phyloP scores from a whole-genome alignment of 2,888 invertebrate species.

The Eupithecia exiguata region DNA sequence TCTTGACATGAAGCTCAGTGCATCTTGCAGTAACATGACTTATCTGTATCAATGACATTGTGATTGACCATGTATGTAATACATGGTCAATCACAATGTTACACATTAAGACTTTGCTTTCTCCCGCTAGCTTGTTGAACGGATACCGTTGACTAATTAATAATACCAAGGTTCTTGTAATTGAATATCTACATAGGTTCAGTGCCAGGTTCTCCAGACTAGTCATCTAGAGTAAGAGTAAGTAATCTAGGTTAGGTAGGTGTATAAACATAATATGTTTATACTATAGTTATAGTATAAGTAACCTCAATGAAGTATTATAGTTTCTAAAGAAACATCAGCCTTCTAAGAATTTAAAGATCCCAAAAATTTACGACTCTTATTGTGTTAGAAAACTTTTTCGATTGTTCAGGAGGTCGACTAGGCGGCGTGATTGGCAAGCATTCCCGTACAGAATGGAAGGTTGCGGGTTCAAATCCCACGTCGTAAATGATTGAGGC shows the following conservation, averaged over 20 bases:
- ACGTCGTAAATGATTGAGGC: background rate
- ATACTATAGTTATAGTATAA: too few relatives aligned
- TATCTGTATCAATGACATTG: background rate
- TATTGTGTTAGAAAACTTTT: too few relatives aligned
- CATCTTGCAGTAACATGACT: background rate
- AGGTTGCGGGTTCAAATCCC: too few relatives aligned
- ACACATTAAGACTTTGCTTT: background rate
- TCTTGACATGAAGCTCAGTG: background rate
- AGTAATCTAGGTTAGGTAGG: too few relatives aligned
- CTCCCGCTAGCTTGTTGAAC: background rate
- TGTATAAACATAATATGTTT: background rate
- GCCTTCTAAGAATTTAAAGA: background rate
- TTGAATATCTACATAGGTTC: background rate
- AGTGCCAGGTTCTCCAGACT: background rate
- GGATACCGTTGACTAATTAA: background rate
- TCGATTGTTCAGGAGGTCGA: too few relatives aligned
- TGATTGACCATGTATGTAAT: background rate
- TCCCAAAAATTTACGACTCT: too few relatives aligned
- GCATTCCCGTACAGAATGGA: background rate
- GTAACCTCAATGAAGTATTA: too few relatives aligned
- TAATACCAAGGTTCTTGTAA: background rate
- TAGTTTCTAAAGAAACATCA: background rate
- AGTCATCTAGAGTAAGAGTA: background rate
- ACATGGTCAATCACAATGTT: too few relatives aligned
- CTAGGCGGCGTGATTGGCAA: background rate